These are phyloP conservation scores for Channa argus DNA, from an alignment of 2,113 vertebrate genomes.

Conservation along the genomic window DNA sequence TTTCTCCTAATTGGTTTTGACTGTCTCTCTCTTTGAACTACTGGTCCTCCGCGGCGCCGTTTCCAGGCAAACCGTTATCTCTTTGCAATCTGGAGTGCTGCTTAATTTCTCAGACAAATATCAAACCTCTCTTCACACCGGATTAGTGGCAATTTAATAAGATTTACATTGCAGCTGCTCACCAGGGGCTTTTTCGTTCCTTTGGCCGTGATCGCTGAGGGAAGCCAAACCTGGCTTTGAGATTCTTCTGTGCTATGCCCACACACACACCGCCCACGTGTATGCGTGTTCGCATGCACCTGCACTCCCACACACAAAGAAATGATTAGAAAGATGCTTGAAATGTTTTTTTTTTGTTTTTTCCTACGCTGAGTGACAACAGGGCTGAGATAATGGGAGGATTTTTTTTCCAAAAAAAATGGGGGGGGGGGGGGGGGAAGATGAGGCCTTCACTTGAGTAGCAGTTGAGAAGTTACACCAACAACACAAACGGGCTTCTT, in stretches of 20 bases:
- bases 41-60: conserved; percentile 32
- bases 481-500: conserved; percentile 20
- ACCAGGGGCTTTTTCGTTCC: conserved; percentile 1
- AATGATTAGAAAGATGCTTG: neutral
- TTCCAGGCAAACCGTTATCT: conserved; percentile 68
- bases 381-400: conserved; percentile 3
- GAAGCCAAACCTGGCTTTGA: conserved; percentile 27
- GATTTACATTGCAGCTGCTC: conserved; percentile 43
- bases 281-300: conserved; percentile 17
- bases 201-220: neutral
- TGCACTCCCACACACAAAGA: conserved; percentile 10
- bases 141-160: conserved; percentile 67
- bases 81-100: conserved; percentile 54
- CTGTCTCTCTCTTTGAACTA: conserved; percentile 74
- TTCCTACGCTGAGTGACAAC: neutral
- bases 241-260: conserved; percentile 32
- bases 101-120: conserved; percentile 67
- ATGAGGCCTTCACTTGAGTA: conserved; percentile 45
- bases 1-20: conserved; percentile 78
- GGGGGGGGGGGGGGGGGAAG: neutral
- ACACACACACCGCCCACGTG: conserved; percentile 39
- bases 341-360: conserved; percentile 14
- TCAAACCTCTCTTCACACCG: conserved; percentile 62
- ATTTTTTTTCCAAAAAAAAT: neutral
- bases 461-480: conserved; percentile 36